phyloP scores from a whole-genome alignment of 2,797 vertebrate genomes.

The Megalops cyprinoides region DNA sequence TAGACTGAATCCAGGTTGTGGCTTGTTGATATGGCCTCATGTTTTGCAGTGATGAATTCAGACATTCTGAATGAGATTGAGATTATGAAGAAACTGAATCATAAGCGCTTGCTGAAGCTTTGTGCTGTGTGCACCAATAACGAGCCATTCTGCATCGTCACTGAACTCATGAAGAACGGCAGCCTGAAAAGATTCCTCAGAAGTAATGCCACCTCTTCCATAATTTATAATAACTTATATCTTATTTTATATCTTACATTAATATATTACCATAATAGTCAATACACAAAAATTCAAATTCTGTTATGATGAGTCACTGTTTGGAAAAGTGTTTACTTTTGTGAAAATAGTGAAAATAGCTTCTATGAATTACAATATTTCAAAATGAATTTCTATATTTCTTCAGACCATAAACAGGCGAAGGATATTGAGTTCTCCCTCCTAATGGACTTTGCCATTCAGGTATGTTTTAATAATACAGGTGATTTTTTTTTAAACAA shows the following conservation, averaged over 20 bases:
- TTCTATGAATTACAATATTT: neutral
- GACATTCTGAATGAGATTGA: conserved; percentile 51
- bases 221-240: neutral
- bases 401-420: conserved; percentile 47
- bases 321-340: neutral
- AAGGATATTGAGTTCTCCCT: conserved; percentile 51
- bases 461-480: conserved; percentile 39
- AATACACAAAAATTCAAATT: too few relatives aligned
- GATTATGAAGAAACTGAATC: conserved; percentile 61
- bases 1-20: too few relatives aligned
- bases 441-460: conserved; percentile 60
- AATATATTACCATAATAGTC: neutral
- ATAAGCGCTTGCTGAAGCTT: conserved; percentile 55
- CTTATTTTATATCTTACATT: too few relatives aligned
- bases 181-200: conserved; percentile 55
- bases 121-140: conserved; percentile 53
- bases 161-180: conserved; percentile 59
- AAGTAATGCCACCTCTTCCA: conserved; percentile 40
- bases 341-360: neutral
- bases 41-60: conserved; percentile 35
- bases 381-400: neutral
- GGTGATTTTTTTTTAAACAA: neutral
- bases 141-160: conserved; percentile 58
- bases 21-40: neutral
- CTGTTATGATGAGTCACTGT: neutral